A percentile compares a stretch with the other conserved stretches of the same genome.
Conservation (phyloP, 2,888 invertebrate species). For the Monoplex corrugatus region DNA sequence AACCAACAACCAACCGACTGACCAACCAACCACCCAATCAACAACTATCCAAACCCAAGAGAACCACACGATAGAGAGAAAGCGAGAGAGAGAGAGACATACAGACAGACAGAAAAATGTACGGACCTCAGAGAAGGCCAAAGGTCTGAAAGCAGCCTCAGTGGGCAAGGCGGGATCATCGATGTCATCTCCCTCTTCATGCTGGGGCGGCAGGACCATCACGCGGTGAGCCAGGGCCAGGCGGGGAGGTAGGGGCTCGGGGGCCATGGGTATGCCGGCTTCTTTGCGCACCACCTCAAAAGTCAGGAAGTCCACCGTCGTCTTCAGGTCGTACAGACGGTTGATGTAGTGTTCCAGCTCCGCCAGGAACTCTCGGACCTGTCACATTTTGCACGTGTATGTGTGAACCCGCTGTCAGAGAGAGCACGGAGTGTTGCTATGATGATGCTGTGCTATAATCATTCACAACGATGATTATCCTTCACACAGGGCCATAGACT, state of each 20-base stretch:
- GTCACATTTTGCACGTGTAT: no score
- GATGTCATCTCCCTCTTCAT: neutral
- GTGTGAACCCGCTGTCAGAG: no score
- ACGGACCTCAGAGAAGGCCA: neutral
- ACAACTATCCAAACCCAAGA: no score
- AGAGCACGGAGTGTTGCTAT: no score
- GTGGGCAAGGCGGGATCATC: neutral
- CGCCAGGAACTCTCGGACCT: neutral
- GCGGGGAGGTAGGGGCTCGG: neutral
- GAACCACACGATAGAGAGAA: no score
- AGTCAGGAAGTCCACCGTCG: neutral
- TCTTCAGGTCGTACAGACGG: constrained; percentile 6
- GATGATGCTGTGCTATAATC: no score
- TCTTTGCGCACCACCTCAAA: neutral
- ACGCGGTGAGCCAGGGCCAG: neutral
- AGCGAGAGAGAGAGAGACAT: no score
- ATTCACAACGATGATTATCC: no score
- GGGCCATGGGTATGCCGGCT: neutral
- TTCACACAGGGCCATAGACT: no score
- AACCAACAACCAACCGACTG: no score
- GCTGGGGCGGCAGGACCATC: neutral
- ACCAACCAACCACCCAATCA: no score
- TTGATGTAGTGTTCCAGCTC: constrained; percentile 23
- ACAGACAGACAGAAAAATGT: no score
- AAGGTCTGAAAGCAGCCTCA: neutral